These are phyloP conservation scores for Scelioninae gen. 2 DNA, from an alignment of 2,888 invertebrate species.

Conservation along the genomic window DNA sequence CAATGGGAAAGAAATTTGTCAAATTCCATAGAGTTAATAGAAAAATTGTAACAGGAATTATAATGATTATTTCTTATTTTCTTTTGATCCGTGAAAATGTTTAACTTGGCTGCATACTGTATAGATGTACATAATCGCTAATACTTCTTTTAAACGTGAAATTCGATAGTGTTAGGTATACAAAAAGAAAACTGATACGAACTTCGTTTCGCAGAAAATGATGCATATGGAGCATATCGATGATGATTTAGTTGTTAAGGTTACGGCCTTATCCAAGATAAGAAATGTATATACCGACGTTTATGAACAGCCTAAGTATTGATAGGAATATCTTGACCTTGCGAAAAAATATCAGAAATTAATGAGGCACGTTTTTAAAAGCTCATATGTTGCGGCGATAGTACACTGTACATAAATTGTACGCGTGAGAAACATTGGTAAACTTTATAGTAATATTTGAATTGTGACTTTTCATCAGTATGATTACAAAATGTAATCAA, in stretches of 20 bases:
- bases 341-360: constrained; percentile 11
- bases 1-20: no score
- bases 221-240: constrained; percentile 23
- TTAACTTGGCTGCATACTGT: no score
- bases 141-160: background rate
- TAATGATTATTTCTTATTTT: no score
- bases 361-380: constrained; percentile 1
- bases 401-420: no score
- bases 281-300: constrained; percentile 14
- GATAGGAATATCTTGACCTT: background rate
- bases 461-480: no score
- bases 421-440: no score
- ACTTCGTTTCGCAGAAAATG: constrained; percentile 25
- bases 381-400: background rate
- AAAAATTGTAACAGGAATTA: no score
- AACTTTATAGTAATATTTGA: background rate
- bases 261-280: constrained; percentile 32
- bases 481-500: no score
- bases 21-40: no score
- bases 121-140: background rate
- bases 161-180: constrained; percentile 13
- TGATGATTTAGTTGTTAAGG: constrained; percentile 32
- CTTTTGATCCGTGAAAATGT: no score
- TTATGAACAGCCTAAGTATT: constrained; percentile 22
- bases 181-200: constrained; percentile 20